phyloP scores from a whole-genome alignment of 2,113 vertebrate genomes.

The Gymnobelideus leadbeateri region DNA sequence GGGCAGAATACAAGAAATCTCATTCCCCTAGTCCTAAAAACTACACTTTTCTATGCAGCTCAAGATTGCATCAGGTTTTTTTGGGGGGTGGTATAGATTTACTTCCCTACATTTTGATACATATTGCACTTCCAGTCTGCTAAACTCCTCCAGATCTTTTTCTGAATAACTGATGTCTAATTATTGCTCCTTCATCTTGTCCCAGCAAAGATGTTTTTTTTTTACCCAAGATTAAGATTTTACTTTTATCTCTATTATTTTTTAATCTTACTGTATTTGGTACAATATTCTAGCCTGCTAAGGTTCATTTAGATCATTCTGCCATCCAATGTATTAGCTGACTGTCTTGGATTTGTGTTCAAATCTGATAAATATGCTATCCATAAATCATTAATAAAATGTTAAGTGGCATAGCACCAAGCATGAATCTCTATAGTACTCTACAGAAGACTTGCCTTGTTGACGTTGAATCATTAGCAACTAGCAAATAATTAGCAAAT shows the following conservation, averaged over 20 bases:
- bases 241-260: background rate
- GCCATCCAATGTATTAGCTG: background rate
- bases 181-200: background rate
- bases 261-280: background rate
- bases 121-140: background rate
- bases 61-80: background rate
- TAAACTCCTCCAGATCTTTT: background rate
- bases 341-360: background rate
- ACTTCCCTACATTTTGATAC: background rate
- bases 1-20: background rate
- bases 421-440: background rate
- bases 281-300: background rate
- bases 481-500: no score
- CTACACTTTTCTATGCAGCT: background rate
- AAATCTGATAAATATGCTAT: background rate
- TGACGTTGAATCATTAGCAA: background rate
- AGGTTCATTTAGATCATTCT: background rate
- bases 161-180: background rate
- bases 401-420: background rate
- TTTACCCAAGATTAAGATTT: background rate
- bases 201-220: background rate
- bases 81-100: background rate
- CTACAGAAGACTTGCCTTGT: background rate
- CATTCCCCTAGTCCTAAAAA: background rate
- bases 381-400: background rate